Evolutionary conservation across 2,888 invertebrate genomes (phyloP), one percentile per base, ranked within the genome.

Genomic region (Drosophila anomelani): DNA sequence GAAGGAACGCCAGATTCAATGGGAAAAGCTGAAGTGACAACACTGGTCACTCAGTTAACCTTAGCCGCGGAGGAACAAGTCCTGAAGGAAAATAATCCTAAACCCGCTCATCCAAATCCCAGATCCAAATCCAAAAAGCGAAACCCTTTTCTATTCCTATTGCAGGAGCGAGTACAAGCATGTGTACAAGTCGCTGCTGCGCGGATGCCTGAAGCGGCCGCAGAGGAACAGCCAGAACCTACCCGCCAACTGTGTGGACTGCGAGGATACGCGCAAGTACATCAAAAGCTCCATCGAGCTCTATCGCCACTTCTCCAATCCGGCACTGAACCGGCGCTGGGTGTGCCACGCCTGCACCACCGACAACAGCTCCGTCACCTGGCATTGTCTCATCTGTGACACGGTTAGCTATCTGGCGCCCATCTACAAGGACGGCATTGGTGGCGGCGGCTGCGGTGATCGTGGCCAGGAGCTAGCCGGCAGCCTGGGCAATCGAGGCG

Each of bases 381-480:
- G 93, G 92, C 93, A 93, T 69, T 93, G 93, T 80, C 87, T 93
- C 49, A 92, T 92, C 76, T 93, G 93, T 82, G 92, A 93, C 79
- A 91, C 90, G 51, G 93, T 93, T 49, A 93, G 93, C 79, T 91
- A 91, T 79, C 84, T 93, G 76, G 93, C 93, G 49, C 93, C 93
- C 72, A 92, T 93, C 49, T 93, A 93, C 75, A 93, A 93, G 78
- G 93, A 92, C 74, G 91, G 92, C 5, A 79, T 92, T n/a, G 41
- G 70, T 15, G 36, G 26, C 26, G 29, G 10, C 9, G 29, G 29
- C 4, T 5, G 17, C n/a, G 29, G 49, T 13, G 49, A 46, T 32
- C 63, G 56, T 15, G 38, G 41, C 29, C 68, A 68, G 41, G 74
- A 68, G 67, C 71, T 59, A 49, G 44, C 62, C 26, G 54, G 58